Base-by-base conservation (phyloP, 2,113 vertebrate genomes). In the Choloepus hoffmanni region DNA sequence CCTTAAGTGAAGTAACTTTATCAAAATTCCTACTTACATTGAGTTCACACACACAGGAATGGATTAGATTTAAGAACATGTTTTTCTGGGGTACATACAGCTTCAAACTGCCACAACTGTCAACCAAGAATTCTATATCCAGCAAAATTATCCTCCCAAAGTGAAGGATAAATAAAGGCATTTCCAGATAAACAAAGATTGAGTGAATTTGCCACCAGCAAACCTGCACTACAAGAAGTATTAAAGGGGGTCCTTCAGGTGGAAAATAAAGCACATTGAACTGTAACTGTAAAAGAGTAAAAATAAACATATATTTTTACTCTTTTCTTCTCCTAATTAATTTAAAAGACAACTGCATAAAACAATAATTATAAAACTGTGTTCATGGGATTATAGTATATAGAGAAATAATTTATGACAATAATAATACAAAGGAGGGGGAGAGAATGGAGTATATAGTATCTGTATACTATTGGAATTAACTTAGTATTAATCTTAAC, bases 401-500 rank as follows among this genome's bases (percentile, higher is more conserved):
- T 79, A 84, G 65, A 90, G 45, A 79, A 0, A 7, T 65, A 18
- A 60, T 60, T 60, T 60, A 21, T 60, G 36, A 67, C 84, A 43
- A 90, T 7, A 50, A 95, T 72, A 93, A 79, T 68, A 65, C 5
- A 16, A 89, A 77, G 36, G 85, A 70, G 11, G 60, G 26, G 90
- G 70, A 19, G 86, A 28, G 70, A 58, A n/a, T 93, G 18, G n/a
- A 82, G 23, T 74, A 77, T 7, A 43, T 7, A 73, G n/a, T 73
- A 72, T 96, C 70, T 82, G 82, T 55, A 82, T 76, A 65, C 68
- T 90, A 40, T 55, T 96, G 18, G 45, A 87, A 86, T 89, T 88
- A 77, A 94, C 26, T 88, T 83, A 62, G 50, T 83, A 65, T 92
- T 92, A 81, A 81, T 48, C 13, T 70, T 67, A 92, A 60, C 15